Base-by-base conservation (phyloP, 2,113 vertebrate species). In the Neotoma lepida region DNA sequence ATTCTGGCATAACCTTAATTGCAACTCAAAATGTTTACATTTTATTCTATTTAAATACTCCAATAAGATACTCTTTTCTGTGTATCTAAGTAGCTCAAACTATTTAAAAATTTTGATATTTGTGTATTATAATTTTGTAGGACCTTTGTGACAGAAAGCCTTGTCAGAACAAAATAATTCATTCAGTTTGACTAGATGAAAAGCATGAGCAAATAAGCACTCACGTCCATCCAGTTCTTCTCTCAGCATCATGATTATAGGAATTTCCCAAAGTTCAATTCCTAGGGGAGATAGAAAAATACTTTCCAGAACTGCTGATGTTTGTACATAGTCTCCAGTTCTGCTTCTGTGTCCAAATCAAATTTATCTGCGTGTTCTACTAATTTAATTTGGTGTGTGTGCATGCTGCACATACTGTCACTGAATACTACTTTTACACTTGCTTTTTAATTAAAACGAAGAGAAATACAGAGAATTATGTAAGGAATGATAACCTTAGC, bases 81-180 rank as follows among this genome's bases (percentile, higher is more conserved):
- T 91, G 46, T 91, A 76, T 93, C 90, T 96, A 95, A 96, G 81
- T 76, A 82, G 26, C 51, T 41, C 41, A 54, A 90, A 77, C 86
- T 97, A 94, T 96, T 97, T 95, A 95, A 92, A 96, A 49, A 4
- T 41, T n/a, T 76, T 90, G 68, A 17, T 90, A 74, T 96, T 94
- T 96, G 56, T 86, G 82, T 78, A 88, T 46, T 78, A 14, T 88
- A 94, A 88, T 58, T 95, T 82, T 96, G 58, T 92, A 92, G 92
- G 92, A 93, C 94, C 81, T 77, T 95, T 96, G 24, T 95, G 85
- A 96, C 92, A 96, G 64, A 96, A 95, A 94, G 20, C 54, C 90
- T 94, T 94, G 64, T 92, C 81, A 90, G 86, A 93, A 86, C 33
- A 92, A 93, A 94, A 94, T 93, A 61, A 86, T 92, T 95, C 90